Evolutionary conservation across 2,797 vertebrate genomes (phyloP).

Genomic region (Sebastolobus altivelis): DNA sequence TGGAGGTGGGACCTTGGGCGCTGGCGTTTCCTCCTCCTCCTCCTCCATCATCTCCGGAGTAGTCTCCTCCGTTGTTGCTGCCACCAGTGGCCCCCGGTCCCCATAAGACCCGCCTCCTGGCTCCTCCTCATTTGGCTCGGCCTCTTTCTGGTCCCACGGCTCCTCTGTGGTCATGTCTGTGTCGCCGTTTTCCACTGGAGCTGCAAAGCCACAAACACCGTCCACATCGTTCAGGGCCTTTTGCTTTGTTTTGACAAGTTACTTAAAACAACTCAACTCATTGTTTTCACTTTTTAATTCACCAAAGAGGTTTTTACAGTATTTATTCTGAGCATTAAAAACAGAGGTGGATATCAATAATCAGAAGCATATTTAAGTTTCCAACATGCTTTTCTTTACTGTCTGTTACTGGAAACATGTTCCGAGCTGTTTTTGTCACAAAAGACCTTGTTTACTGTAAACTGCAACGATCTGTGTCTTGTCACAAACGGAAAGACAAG

Average conservation of each 20-base stretch:
- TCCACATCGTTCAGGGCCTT: not conserved
- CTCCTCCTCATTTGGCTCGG: constrained; percentile 90
- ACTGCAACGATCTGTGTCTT: not conserved
- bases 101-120: constrained; percentile 85
- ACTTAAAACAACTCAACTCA: not conserved
- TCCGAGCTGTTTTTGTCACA: not conserved
- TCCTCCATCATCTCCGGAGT: constrained; percentile 92
- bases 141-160: constrained; percentile 97
- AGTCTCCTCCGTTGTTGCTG: constrained; percentile 69
- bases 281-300: not conserved
- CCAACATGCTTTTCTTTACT: not conserved
- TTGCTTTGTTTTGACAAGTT: not conserved
- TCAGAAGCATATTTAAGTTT: not conserved
- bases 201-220: constrained; percentile 49
- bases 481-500: not conserved
- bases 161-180: constrained; percentile 92
- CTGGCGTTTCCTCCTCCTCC: constrained; percentile 91
- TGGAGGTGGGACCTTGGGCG: constrained; percentile 87
- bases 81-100: constrained; percentile 79
- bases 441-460: not conserved
- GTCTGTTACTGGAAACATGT: not conserved
- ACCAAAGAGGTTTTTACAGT: not conserved
- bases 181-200: constrained; percentile 93
- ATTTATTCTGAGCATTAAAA: not conserved
- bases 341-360: not conserved